Percentiles rank a stretch among this genome's conserved stretches.
These are phyloP conservation scores for Lepus europaeus DNA, from an alignment of 2,113 vertebrate genomes.

Conservation along the genomic window DNA sequence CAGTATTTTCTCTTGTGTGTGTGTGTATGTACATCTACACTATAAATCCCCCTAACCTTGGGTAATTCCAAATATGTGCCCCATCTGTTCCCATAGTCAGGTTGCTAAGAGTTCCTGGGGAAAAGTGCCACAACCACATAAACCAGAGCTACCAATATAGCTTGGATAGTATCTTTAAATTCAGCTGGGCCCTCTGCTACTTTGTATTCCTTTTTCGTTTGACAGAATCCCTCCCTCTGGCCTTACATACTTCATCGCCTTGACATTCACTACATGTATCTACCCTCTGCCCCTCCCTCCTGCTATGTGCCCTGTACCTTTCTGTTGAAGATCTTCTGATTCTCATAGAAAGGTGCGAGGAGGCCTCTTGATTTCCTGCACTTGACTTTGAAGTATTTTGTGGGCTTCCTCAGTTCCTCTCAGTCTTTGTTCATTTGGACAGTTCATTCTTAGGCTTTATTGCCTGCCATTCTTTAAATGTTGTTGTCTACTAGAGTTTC, in stretches of 20 bases:
- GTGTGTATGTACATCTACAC: not conserved
- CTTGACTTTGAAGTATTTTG: constrained; percentile 18
- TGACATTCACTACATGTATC: not conserved
- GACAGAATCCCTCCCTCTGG: not conserved
- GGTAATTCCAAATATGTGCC: not conserved
- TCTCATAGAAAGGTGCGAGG: constrained; percentile 12
- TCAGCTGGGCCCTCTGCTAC: not conserved
- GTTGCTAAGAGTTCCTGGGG: not conserved
- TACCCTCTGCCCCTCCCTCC: not conserved
- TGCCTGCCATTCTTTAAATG: not conserved
- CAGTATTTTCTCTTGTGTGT: not conserved
- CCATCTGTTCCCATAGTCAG: not conserved
- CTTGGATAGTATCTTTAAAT: not conserved
- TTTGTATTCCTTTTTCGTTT: not conserved
- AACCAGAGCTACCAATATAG: not conserved
- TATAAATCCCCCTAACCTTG: not conserved
- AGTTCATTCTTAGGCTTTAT: not conserved
- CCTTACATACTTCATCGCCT: not conserved
- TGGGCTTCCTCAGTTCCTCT: not conserved
- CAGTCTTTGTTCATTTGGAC: not conserved
- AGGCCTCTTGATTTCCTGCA: not conserved
- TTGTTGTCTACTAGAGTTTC: not conserved
- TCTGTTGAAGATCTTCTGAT: not conserved
- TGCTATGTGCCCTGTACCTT: not conserved
- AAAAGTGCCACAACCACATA: not conserved